These are phyloP conservation scores for Aporrectodea caliginosa DNA, from an alignment of 1,140 invertebrate species.

Conservation along the genomic window DNA sequence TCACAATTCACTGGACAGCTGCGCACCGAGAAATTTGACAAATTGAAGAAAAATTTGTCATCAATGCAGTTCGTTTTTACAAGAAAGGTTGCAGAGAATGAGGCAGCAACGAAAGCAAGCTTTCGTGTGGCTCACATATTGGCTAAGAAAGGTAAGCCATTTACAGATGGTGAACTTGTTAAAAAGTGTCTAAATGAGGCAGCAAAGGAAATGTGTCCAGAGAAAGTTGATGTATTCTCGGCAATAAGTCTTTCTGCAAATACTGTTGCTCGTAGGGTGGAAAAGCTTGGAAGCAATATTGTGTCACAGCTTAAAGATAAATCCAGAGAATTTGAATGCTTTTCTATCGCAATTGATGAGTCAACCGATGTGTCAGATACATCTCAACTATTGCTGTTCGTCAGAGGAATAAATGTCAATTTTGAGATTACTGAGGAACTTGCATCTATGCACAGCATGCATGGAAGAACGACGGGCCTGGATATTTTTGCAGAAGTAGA, in stretches of 20 bases:
- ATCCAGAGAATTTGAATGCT: neutral
- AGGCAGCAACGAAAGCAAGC: slow-evolving; percentile 5
- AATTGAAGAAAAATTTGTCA: neutral
- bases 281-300: neutral
- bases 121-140: neutral
- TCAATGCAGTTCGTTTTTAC: neutral
- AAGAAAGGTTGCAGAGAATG: neutral
- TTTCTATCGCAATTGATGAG: neutral
- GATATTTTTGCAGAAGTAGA: neutral
- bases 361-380: neutral
- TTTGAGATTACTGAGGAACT: neutral
- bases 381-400: neutral
- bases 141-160: slow-evolving; percentile 10
- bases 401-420: neutral
- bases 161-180: neutral
- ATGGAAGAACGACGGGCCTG: neutral
- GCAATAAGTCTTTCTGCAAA: neutral
- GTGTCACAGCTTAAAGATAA: slow-evolving; percentile 2
- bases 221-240: neutral
- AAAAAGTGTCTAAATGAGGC: slow-evolving; percentile 7
- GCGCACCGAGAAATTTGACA: neutral
- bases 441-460: neutral
- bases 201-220: neutral
- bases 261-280: neutral
- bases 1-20: neutral